Evolutionary conservation across 2,797 vertebrate species (phyloP).

Genomic region (Acanthurus tractus): DNA sequence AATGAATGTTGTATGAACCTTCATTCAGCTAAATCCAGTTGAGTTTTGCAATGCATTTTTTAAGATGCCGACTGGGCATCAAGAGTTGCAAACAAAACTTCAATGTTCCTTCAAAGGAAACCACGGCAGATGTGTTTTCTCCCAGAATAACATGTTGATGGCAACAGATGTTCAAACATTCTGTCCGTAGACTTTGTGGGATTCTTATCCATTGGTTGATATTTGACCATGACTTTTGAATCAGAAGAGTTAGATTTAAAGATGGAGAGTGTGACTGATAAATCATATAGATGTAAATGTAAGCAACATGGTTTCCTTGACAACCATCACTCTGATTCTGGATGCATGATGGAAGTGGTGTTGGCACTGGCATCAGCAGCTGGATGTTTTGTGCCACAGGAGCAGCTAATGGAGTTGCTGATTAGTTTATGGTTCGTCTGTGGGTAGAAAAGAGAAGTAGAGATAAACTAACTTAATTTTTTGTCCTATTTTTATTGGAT

Average conservation of each 20-base stretch:
- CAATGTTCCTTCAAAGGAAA: conserved; percentile 57
- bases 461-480: not conserved
- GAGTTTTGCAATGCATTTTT: conserved; percentile 6
- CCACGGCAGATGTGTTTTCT: conserved; percentile 59
- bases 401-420: not conserved
- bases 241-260: not conserved
- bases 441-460: not conserved
- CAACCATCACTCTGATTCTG: not conserved
- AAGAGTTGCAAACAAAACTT: conserved; percentile 40
- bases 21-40: conserved; percentile 8
- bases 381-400: not conserved
- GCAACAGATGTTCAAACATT: conserved; percentile 54
- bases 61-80: conserved; percentile 13
- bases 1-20: not conserved
- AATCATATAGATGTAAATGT: not conserved
- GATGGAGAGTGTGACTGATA: not conserved
- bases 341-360: not conserved
- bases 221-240: not conserved
- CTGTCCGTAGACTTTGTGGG: conserved; percentile 16
- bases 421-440: not conserved
- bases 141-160: conserved; percentile 57
- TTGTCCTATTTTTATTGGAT: not conserved
- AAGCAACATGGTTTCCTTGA: not conserved
- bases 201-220: conserved; percentile 35
- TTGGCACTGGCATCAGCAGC: not conserved